These are phyloP conservation scores for Scaptodrosophila latifasciaeformis DNA, from an alignment of 2,888 invertebrate genomes.

Conservation along the genomic window DNA sequence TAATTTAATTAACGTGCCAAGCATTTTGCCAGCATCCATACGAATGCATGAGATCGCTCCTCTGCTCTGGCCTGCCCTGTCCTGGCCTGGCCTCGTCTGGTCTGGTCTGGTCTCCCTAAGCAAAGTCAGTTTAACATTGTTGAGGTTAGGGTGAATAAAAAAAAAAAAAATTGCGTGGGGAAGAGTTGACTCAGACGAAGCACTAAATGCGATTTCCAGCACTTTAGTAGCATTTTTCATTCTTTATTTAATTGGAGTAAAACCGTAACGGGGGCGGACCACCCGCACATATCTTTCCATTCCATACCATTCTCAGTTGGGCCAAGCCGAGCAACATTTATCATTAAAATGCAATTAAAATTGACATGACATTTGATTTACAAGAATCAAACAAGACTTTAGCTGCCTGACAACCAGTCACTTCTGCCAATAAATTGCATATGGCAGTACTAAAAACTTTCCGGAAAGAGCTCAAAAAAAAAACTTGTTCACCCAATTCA, in stretches of 20 bases:
- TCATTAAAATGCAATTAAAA: conserved; percentile 63
- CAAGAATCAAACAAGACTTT: conserved; percentile 31
- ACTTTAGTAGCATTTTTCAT: conserved; percentile 5
- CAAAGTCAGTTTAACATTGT: no score
- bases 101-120: no score
- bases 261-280: background rate
- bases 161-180: background rate
- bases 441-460: no score
- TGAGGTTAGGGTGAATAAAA: conserved; percentile 8
- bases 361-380: conserved; percentile 63
- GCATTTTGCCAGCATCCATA: conserved; percentile 22
- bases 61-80: no score
- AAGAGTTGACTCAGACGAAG: background rate
- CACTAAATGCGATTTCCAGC: conserved; percentile 10
- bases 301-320: no score
- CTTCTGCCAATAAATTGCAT: no score
- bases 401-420: no score
- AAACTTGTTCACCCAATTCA: no score
- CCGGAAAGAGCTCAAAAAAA: background rate
- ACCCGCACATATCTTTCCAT: background rate
- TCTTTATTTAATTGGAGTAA: no score
- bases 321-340: conserved; percentile 30
- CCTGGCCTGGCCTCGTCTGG: no score
- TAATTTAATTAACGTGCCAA: conserved; percentile 42
- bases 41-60: conserved; percentile 25